phyloP scores from a whole-genome alignment of 2,888 invertebrate genomes.

The Cerceris ruficornis region DNA sequence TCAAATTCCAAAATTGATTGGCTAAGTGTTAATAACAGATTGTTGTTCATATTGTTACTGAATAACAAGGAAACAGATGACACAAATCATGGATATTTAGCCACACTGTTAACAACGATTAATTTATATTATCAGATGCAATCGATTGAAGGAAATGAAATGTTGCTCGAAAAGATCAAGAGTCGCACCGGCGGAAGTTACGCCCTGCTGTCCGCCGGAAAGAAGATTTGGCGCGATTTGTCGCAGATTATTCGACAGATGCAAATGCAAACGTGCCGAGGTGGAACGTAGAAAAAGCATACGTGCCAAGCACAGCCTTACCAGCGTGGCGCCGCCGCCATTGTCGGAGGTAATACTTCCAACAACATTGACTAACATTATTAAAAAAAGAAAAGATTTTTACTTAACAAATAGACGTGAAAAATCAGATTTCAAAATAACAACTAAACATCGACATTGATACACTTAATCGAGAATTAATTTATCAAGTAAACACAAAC shows the following conservation, averaged over 20 bases:
- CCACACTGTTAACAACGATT: background rate
- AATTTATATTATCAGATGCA: slow-evolving; percentile 55
- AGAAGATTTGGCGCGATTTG: slow-evolving; percentile 75
- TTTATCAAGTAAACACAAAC: too few relatives aligned
- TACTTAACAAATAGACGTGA: too few relatives aligned
- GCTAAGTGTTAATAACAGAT: too few relatives aligned
- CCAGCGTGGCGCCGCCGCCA: slow-evolving; percentile 79
- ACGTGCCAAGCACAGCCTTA: slow-evolving; percentile 80
- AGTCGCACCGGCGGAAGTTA: slow-evolving; percentile 72
- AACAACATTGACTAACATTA: background rate
- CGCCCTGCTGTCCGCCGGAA: slow-evolving; percentile 75
- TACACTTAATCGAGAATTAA: too few relatives aligned
- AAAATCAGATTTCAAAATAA: too few relatives aligned
- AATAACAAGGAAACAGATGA: too few relatives aligned
- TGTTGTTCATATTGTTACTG: too few relatives aligned
- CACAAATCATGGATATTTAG: background rate
- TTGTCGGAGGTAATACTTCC: slow-evolving; percentile 74
- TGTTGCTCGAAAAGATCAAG: slow-evolving; percentile 70
- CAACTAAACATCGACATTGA: too few relatives aligned
- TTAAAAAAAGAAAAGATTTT: background rate
- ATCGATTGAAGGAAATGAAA: slow-evolving; percentile 66
- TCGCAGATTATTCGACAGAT: slow-evolving; percentile 67
- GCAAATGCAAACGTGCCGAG: slow-evolving; percentile 66
- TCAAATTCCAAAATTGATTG: too few relatives aligned
- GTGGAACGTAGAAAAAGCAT: slow-evolving; percentile 72